Conservation (phyloP, 2,888 invertebrate genomes). For the Globia sparganii region DNA sequence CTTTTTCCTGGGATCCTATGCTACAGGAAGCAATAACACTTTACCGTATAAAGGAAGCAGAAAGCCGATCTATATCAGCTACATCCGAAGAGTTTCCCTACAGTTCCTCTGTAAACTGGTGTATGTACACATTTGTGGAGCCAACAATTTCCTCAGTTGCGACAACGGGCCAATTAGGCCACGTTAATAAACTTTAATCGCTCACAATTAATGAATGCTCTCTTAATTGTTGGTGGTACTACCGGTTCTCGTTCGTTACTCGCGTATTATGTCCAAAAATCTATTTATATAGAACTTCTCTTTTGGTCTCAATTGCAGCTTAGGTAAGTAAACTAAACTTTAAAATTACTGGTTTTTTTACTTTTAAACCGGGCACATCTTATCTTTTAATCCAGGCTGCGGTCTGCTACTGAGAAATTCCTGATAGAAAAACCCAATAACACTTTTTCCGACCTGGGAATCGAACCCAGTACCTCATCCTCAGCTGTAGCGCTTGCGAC, state of each 20-base stretch:
- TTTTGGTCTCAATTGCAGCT: neutral
- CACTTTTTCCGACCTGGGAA: too few relatives aligned
- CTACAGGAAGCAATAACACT: conserved; percentile 35
- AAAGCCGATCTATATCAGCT: conserved; percentile 44
- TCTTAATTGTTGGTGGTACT: conserved; percentile 64
- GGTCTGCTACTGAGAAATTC: too few relatives aligned
- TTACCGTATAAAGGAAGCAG: conserved; percentile 29
- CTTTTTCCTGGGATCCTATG: neutral
- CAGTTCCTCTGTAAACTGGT: conserved; percentile 6
- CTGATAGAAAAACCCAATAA: too few relatives aligned
- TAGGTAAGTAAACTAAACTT: neutral
- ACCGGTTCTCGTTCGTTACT: conserved; percentile 49
- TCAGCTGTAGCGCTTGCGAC: neutral
- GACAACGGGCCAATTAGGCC: conserved; percentile 75
- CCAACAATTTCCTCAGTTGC: conserved; percentile 70
- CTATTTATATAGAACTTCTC: neutral
- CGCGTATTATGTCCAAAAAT: neutral
- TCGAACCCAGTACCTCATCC: neutral
- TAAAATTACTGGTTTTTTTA: neutral
- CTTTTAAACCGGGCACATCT: neutral
- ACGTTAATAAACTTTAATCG: conserved; percentile 78
- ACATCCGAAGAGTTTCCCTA: conserved; percentile 39
- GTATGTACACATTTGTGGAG: conserved; percentile 65
- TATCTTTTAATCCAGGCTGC: neutral
- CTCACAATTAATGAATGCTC: conserved; percentile 72